Evolutionary conservation across 2,113 vertebrate species (phyloP).

Genomic region (Microcebus lehilahytsara): DNA sequence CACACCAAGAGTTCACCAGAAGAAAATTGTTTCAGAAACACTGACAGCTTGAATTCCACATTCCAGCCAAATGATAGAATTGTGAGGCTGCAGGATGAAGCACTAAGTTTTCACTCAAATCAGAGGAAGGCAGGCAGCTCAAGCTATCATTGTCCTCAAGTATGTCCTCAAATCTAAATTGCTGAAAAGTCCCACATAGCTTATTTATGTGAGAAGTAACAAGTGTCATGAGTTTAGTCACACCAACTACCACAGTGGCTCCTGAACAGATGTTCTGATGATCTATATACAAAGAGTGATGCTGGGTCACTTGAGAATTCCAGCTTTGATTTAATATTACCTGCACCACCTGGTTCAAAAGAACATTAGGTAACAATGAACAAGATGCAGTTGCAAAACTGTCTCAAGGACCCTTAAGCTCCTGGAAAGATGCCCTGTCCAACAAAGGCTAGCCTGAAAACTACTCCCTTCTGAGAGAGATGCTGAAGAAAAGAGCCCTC

Average conservation of each 20-base stretch:
- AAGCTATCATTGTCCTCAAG: background rate
- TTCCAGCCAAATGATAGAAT: background rate
- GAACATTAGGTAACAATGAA: background rate
- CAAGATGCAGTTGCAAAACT: background rate
- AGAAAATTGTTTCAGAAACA: slow-evolving; percentile 41
- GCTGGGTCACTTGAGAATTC: background rate
- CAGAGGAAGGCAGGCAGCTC: background rate
- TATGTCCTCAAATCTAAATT: background rate
- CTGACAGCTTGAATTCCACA: background rate
- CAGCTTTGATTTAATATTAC: background rate
- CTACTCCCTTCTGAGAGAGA: background rate
- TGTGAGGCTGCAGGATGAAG: background rate
- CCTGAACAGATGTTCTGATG: background rate
- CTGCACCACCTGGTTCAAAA: background rate
- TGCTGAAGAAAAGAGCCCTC: background rate
- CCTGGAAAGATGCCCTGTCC: background rate
- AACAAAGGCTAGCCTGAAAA: slow-evolving; percentile 7
- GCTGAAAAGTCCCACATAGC: background rate
- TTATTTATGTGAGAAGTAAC: background rate
- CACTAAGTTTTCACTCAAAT: background rate
- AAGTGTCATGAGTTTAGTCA: background rate
- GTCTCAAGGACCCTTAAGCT: background rate
- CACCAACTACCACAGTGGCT: background rate
- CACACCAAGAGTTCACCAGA: background rate
- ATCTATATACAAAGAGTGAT: background rate